These are phyloP conservation scores for Grantiella picta DNA, from an alignment of 2,113 vertebrate species.

Conservation along the genomic window DNA sequence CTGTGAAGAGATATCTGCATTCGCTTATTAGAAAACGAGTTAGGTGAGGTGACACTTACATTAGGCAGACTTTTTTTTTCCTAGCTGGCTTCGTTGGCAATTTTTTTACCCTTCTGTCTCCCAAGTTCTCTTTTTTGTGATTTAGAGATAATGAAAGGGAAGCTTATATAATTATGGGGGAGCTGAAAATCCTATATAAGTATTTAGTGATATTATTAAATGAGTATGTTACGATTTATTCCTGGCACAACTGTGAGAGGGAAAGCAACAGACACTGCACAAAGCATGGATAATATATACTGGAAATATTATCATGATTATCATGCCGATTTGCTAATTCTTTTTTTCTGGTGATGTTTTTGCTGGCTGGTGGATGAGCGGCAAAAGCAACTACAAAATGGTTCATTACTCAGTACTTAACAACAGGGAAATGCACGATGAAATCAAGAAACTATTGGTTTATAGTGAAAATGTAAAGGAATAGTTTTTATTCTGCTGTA, in stretches of 20 bases:
- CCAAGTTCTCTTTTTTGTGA: background rate
- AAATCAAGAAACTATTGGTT: background rate
- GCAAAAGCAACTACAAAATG: background rate
- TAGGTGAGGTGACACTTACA: conserved; percentile 76
- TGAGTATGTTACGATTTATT: background rate
- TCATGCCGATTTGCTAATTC: background rate
- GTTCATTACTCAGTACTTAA: background rate
- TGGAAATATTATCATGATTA: background rate
- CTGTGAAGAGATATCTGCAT: conserved; percentile 90
- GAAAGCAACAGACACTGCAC: background rate
- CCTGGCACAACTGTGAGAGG: background rate
- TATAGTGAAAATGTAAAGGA: background rate
- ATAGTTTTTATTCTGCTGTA: background rate
- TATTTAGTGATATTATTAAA: background rate
- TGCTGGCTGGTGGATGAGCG: background rate
- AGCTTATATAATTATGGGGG: background rate
- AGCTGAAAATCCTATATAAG: background rate
- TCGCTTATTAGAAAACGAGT: conserved; percentile 91
- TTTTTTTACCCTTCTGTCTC: background rate
- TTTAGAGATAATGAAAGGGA: background rate
- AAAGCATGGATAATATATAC: background rate
- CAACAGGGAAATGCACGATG: background rate
- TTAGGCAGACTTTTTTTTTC: conserved; percentile 19
- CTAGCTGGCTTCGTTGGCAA: background rate
- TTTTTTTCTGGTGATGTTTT: background rate